These are phyloP conservation scores for Papilio protenor DNA, from an alignment of 2,888 invertebrate genomes.

Conservation along the genomic window DNA sequence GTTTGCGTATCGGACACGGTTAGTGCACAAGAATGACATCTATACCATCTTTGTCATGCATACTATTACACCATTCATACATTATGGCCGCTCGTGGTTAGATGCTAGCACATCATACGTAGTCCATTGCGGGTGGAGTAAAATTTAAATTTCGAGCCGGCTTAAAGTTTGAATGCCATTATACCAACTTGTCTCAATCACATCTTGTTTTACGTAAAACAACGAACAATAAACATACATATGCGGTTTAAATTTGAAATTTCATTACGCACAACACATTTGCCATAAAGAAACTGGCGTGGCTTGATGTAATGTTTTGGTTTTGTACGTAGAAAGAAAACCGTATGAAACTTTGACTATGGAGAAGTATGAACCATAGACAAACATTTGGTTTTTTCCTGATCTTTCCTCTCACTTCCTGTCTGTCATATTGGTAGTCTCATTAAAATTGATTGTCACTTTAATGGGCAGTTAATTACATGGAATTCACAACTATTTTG, in stretches of 20 bases:
- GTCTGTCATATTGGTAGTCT: neutral
- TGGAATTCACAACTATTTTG: neutral
- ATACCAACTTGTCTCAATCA: neutral
- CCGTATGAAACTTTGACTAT: neutral
- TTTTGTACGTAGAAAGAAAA: neutral
- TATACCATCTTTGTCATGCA: neutral
- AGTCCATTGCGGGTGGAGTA: no score
- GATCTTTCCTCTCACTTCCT: neutral
- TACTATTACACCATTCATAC: neutral
- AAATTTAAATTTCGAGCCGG: neutral
- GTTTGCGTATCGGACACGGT: conserved; percentile 33
- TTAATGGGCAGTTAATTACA: neutral
- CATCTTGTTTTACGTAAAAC: neutral
- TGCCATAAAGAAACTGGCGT: neutral
- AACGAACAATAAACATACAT: neutral
- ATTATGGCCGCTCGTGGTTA: neutral
- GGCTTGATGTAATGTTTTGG: neutral
- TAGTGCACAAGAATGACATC: conserved; percentile 31
- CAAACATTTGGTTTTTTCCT: neutral
- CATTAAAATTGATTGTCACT: neutral
- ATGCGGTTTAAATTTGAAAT: neutral
- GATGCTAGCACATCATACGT: no score
- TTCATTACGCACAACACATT: neutral
- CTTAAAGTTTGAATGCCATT: neutral
- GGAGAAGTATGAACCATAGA: neutral